Conservation (phyloP, 2,797 vertebrate species). For the Macrochelys suwanniensis region DNA sequence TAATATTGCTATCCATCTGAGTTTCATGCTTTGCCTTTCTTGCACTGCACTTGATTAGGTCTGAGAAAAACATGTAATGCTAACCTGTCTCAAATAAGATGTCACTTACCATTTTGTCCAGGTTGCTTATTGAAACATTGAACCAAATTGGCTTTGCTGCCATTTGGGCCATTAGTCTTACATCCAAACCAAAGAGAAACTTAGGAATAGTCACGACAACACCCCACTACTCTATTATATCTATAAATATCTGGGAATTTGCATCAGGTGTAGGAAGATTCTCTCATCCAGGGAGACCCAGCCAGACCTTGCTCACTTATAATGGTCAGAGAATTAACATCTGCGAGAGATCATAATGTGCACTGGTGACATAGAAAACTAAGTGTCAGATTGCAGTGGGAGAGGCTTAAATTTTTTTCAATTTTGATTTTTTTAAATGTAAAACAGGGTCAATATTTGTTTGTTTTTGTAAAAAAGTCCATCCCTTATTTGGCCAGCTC, state of each 20-base stretch:
- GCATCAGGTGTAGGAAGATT: not conserved
- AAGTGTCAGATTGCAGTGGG: conserved; percentile 31
- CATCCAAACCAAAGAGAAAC: conserved; percentile 53
- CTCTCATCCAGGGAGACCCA: not conserved
- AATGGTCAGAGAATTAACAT: not conserved
- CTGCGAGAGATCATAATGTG: not conserved
- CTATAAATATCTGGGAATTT: conserved; percentile 5
- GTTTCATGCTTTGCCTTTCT: conserved; percentile 67
- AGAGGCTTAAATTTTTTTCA: not conserved
- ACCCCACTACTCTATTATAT: conserved; percentile 18
- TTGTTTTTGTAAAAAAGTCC: conserved; percentile 18
- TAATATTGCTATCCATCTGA: conserved; percentile 64
- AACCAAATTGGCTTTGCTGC: conserved; percentile 73
- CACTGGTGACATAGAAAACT: not conserved
- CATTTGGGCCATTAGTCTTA: conserved; percentile 73
- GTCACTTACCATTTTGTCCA: conserved; percentile 78
- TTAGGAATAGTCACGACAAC: conserved; percentile 9
- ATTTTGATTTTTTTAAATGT: conserved; percentile 14
- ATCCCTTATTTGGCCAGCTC: not conserved
- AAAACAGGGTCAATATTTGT: not conserved
- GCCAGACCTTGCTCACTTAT: not conserved
- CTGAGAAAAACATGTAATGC: conserved; percentile 79
- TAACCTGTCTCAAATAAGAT: conserved; percentile 76
- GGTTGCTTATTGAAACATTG: conserved; percentile 75
- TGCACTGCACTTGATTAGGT: conserved; percentile 77